Evolutionary conservation across 2,113 vertebrate genomes (phyloP).

Genomic region (Glaucomys volans): DNA sequence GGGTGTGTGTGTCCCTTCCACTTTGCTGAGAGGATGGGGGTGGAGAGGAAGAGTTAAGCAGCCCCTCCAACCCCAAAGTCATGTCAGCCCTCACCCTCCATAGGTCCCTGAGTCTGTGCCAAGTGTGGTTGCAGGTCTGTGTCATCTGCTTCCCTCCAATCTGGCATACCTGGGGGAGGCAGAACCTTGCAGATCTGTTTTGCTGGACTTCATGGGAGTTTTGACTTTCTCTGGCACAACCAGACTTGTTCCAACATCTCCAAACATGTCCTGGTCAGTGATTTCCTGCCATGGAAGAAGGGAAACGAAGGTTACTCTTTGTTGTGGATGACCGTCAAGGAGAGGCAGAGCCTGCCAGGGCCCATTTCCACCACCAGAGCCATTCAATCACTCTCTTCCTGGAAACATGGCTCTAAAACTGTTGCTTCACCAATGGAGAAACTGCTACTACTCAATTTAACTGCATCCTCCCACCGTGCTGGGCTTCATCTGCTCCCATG

Average conservation of each 20-base stretch:
- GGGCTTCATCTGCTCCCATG: not conserved
- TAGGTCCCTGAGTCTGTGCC: not conserved
- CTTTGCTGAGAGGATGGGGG: constrained; percentile 77
- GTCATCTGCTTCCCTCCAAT: not conserved
- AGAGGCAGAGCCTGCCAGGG: not conserved
- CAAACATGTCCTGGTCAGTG: constrained; percentile 90
- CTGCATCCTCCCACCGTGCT: fast-evolving
- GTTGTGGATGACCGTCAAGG: not conserved
- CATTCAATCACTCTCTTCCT: not conserved
- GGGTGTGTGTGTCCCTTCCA: constrained; percentile 90
- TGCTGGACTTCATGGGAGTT: constrained; percentile 92
- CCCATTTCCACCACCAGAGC: fast-evolving
- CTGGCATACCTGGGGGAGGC: constrained; percentile 89
- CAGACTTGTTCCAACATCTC: constrained; percentile 88
- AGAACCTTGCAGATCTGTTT: constrained; percentile 88
- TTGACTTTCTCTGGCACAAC: constrained; percentile 91
- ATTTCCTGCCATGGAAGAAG: constrained; percentile 85
- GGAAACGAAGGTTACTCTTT: not conserved
- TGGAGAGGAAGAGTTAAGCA: not conserved
- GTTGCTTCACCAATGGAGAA: fast-evolving
- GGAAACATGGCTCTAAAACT: not conserved
- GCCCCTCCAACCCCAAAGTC: not conserved
- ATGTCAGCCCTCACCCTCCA: not conserved
- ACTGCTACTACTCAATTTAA: not conserved
- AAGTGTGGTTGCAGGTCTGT: not conserved